These are phyloP conservation scores for Elgonia sp. DNA, from an alignment of 2,888 invertebrate species.

Conservation along the genomic window DNA sequence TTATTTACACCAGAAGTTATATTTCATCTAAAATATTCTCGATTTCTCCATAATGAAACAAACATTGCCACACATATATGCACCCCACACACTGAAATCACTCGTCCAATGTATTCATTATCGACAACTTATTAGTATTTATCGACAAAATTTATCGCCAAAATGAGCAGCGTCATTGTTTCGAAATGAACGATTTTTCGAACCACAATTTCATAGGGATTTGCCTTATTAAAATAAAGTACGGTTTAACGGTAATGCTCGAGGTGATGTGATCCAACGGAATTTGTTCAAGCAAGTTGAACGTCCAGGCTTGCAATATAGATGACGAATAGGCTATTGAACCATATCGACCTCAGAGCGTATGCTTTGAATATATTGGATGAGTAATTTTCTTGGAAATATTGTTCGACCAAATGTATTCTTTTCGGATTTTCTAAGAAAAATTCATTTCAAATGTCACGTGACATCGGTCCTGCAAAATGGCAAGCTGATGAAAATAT, in stretches of 20 bases:
- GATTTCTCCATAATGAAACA: too few species aligned
- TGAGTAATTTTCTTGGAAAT: constrained; percentile 71
- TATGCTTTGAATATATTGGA: constrained; percentile 74
- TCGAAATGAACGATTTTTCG: constrained; percentile 24
- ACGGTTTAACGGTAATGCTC: constrained; percentile 59
- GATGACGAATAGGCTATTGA: constrained; percentile 74
- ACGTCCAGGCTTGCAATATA: constrained; percentile 69
- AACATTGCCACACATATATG: not conserved
- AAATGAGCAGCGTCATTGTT: constrained; percentile 9
- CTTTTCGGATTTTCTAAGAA: constrained; percentile 25
- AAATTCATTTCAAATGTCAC: not conserved
- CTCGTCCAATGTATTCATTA: not conserved
- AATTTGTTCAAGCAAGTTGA: constrained; percentile 73
- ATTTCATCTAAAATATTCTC: too few species aligned
- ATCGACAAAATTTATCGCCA: not conserved
- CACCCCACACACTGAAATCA: not conserved
- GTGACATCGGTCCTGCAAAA: not conserved
- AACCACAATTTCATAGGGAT: constrained; percentile 50
- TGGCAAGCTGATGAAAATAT: not conserved
- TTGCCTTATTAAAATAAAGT: constrained; percentile 67
- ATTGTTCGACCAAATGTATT: constrained; percentile 48
- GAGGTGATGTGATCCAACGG: constrained; percentile 67
- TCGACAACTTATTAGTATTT: not conserved
- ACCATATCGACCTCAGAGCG: constrained; percentile 71
- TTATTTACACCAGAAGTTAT: too few species aligned